These are phyloP conservation scores for Gavia stellata DNA, from an alignment of 2,113 vertebrate genomes.

Conservation along the genomic window DNA sequence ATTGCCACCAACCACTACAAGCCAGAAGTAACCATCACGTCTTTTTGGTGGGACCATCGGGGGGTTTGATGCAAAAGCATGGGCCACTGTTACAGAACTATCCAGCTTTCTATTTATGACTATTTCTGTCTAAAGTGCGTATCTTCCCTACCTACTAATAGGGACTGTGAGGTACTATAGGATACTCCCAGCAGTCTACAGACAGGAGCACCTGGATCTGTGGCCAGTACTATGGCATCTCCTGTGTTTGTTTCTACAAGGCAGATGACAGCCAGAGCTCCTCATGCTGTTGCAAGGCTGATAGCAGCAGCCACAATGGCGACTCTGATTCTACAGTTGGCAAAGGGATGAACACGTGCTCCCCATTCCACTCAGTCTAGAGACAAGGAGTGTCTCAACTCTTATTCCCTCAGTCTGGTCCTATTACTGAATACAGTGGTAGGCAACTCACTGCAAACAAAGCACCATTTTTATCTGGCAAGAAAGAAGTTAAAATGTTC, in stretches of 20 bases:
- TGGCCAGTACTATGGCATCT: neutral
- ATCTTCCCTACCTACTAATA: neutral
- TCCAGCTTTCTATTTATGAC: neutral
- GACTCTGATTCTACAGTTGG: neutral
- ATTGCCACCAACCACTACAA: neutral
- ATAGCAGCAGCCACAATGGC: neutral
- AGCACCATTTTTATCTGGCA: neutral
- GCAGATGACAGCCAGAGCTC: neutral
- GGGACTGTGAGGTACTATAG: neutral
- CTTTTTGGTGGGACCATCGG: neutral
- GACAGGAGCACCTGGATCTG: neutral
- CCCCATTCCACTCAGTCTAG: neutral
- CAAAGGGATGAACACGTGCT: neutral
- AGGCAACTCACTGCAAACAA: neutral
- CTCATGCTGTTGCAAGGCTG: neutral
- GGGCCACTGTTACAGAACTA: neutral
- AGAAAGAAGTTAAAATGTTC: neutral
- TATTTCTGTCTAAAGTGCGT: neutral
- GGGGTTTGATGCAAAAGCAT: neutral
- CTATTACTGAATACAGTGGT: neutral
- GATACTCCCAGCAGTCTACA: neutral
- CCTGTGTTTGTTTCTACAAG: neutral
- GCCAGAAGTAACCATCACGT: neutral
- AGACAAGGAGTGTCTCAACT: neutral
- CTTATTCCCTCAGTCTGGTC: neutral